These are phyloP conservation scores for Sinocyclocheilus anshuiensis DNA, from an alignment of 2,113 vertebrate species.

Conservation along the genomic window DNA sequence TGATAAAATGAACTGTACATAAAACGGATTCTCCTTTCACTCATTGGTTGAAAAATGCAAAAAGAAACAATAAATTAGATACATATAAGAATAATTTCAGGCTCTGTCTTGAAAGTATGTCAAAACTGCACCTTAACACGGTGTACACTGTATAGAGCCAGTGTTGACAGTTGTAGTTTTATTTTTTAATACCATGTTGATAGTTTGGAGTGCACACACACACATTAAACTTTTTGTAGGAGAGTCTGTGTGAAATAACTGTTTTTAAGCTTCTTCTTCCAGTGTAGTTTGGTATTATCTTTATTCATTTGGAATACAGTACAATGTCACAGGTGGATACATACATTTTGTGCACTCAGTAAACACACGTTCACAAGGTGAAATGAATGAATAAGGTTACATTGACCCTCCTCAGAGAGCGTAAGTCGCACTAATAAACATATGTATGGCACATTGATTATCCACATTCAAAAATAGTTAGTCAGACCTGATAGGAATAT, in stretches of 20 bases:
- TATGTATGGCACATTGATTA: conserved; percentile 25
- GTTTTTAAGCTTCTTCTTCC: neutral
- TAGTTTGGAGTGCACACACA: neutral
- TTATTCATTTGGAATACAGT: conserved; percentile 72
- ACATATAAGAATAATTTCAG: neutral
- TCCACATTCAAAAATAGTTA: conserved; percentile 50
- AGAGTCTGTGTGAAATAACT: neutral
- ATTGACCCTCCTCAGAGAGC: conserved; percentile 37
- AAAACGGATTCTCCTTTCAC: neutral
- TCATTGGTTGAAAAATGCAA: neutral
- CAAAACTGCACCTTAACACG: neutral
- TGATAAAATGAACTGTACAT: neutral
- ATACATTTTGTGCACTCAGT: conserved; percentile 64
- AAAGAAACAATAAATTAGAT: neutral
- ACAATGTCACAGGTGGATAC: conserved; percentile 69
- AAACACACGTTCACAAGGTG: conserved; percentile 65
- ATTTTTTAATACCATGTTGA: neutral
- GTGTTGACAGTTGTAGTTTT: neutral
- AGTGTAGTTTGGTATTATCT: conserved; percentile 42
- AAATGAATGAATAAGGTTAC: conserved; percentile 31
- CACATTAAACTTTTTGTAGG: no score
- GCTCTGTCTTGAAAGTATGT: neutral
- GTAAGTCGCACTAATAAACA: conserved; percentile 33
- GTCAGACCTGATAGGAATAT: conserved; percentile 8
- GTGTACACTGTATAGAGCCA: neutral